Base-by-base conservation (phyloP, 2,888 invertebrate species). In the Heteropelma amictum region DNA sequence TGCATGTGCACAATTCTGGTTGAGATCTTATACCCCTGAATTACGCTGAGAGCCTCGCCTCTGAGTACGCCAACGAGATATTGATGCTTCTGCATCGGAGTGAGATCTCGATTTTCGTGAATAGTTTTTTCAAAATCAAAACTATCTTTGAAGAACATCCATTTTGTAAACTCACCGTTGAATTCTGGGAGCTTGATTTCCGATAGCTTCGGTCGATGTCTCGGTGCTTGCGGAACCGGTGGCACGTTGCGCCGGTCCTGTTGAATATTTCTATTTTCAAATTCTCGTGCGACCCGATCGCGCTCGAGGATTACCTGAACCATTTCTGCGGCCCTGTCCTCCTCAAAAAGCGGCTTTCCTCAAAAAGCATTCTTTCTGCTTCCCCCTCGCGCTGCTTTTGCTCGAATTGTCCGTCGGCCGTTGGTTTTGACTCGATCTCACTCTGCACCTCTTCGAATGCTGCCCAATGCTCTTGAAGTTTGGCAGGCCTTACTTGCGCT, bases 81-180 rank as follows among this genome's bases (percentile, higher is more conserved):
- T 21, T 72, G 72, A 38, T 40, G 65, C 12, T 72, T 67, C 21
- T 51, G 72, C 58, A 67, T 58, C 12, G 65, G 4, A 10, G 40
- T 51, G 19, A 74, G 63, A 4, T 28, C 51, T 4, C 1, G n/a
- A 19, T 70, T 51, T 10, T 26, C 8, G 28, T 69, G n/a, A 17
- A 69, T 73, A 17, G 51, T 70, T 5, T 64, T 53, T 45, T 75
- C 70, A 14, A n/a, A n/a, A n/a, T n/a, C n/a, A n/a, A 75, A 75
- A 47, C 70, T 71, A 17, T 75, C 12, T 65, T 75, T 71, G 33
- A 70, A 75, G 26, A 65, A 53, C n/a, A 71, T 42, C 65, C 75
- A 75, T 47, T 74, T 67, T 23, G 64, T 58, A 35, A 42, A 74
- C 3, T 74, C 74, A 12, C 74, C 69, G 51, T 64, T 40, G n/a